A percentile compares a stretch with the other conserved stretches of the same genome.
Conservation (phyloP, 2,797 vertebrate genomes). For the Amblyraja radiata region DNA sequence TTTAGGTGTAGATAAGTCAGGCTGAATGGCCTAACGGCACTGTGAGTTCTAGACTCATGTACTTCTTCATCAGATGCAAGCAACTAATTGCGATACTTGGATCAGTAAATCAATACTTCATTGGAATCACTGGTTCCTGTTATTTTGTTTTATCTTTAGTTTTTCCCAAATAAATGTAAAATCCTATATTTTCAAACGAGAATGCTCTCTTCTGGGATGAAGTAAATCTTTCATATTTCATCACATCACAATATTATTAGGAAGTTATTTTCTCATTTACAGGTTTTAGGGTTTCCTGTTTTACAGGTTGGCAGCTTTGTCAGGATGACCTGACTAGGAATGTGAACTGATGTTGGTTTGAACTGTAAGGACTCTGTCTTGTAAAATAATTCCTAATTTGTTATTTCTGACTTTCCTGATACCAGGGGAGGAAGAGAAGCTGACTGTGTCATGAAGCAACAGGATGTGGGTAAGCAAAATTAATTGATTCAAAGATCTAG, state of each 20-base stretch:
- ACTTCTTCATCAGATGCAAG: too few species aligned
- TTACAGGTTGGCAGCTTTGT: background rate
- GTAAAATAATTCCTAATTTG: background rate
- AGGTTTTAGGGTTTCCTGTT: background rate
- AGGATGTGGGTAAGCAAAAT: background rate
- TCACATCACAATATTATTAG: background rate
- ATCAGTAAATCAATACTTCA: background rate
- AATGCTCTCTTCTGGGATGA: background rate
- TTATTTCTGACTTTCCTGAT: background rate
- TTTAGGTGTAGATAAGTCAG: background rate
- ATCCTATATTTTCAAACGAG: background rate
- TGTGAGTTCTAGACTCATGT: too few species aligned
- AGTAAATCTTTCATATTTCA: background rate
- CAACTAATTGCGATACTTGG: background rate
- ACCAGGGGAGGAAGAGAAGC: background rate
- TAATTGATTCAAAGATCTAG: too few species aligned
- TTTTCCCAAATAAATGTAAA: background rate
- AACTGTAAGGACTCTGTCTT: background rate
- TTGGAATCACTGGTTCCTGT: background rate
- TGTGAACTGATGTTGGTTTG: background rate
- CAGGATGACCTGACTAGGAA: background rate
- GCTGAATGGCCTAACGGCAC: background rate
- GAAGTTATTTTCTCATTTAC: background rate
- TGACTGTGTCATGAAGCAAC: background rate
- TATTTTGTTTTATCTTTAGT: background rate